A percentile compares a stretch with the other conserved stretches of the same genome.
Evolutionary conservation across 2,797 vertebrate species (phyloP).

Genomic region (Coilia nasus): DNA sequence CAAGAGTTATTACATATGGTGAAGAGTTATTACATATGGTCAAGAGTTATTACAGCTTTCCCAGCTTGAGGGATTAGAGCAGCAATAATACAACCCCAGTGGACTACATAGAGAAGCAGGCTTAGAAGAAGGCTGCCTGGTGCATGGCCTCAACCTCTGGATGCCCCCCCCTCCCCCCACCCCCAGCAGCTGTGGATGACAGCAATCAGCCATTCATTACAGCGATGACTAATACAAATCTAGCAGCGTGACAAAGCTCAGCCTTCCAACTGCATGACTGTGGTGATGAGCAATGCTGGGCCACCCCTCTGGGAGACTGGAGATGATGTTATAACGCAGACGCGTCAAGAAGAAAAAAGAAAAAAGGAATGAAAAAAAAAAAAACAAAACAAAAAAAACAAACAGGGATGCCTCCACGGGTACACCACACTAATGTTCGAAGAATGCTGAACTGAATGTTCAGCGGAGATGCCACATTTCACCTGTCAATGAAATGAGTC

Average conservation of each 20-base stretch:
- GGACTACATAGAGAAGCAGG: background rate
- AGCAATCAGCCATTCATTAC: constrained; percentile 25
- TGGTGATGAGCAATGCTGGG: background rate
- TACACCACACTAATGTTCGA: background rate
- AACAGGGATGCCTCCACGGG: background rate
- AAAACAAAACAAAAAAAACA: background rate
- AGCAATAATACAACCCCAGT: background rate
- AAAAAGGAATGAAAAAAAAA: background rate
- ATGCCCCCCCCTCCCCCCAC: background rate
- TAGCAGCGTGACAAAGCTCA: constrained; percentile 10
- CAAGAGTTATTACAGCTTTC: background rate
- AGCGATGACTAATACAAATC: background rate
- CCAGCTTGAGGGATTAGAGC: background rate
- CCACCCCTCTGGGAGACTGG: constrained; percentile 1
- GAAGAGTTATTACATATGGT: background rate
- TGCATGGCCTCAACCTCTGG: background rate
- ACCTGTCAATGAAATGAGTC: constrained; percentile 3
- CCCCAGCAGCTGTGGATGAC: constrained; percentile 12
- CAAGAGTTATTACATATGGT: background rate
- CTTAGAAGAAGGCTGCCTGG: background rate
- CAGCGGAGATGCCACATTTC: background rate
- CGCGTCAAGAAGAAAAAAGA: background rate
- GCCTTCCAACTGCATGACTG: constrained; percentile 18
- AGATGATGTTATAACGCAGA: constrained; percentile 7
- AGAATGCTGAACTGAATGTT: background rate